Evolutionary conservation across 2,113 vertebrate genomes (phyloP).

Genomic region (Esox niger): DNA sequence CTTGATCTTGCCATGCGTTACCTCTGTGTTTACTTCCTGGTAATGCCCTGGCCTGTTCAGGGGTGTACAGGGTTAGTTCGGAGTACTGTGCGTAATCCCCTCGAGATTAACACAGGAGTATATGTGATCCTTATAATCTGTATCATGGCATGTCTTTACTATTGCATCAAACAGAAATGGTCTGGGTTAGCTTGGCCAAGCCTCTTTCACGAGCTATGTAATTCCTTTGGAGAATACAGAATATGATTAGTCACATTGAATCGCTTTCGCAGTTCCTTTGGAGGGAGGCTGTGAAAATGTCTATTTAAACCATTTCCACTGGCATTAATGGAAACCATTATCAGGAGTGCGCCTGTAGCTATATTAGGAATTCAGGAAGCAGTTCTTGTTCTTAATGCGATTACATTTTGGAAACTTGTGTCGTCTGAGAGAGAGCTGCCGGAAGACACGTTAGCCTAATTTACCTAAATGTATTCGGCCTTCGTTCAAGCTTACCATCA

Average conservation of each 20-base stretch:
- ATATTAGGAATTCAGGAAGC: slow-evolving; percentile 46
- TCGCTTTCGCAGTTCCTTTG: no score
- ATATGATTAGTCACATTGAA: no score
- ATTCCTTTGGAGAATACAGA: background rate
- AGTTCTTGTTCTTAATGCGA: slow-evolving; percentile 30
- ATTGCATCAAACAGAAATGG: background rate
- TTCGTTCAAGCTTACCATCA: slow-evolving; percentile 16
- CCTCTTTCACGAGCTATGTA: background rate
- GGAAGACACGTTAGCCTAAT: background rate
- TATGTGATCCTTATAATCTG: background rate
- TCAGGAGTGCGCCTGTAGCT: slow-evolving; percentile 38
- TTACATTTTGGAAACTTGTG: slow-evolving; percentile 12
- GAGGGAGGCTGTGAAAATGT: slow-evolving; percentile 9
- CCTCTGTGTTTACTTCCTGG: background rate
- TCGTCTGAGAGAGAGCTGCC: slow-evolving; percentile 17
- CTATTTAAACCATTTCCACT: slow-evolving; percentile 35
- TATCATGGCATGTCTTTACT: background rate
- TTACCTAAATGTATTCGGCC: slow-evolving; percentile 8
- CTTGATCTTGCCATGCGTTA: no score
- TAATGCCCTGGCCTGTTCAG: background rate
- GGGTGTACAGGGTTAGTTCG: background rate
- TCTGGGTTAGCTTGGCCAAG: background rate
- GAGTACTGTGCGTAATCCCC: background rate
- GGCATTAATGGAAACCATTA: slow-evolving; percentile 26
- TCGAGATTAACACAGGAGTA: background rate